Percentiles rank a stretch among this genome's conserved stretches.
Conservation (phyloP, 2,113 vertebrate genomes). For the Microtus ochrogaster region DNA sequence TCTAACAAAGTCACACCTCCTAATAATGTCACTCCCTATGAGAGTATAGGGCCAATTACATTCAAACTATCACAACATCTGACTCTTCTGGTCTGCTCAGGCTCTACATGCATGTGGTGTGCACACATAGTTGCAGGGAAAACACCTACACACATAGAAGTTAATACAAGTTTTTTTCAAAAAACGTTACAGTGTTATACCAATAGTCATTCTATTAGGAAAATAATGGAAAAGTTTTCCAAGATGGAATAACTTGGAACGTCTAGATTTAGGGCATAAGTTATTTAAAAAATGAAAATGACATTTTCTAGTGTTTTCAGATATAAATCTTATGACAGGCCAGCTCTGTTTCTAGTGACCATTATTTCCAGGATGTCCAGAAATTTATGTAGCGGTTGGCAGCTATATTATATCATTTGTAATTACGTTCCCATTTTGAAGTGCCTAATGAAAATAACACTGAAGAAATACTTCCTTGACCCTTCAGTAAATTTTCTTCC, state of each 20-base stretch:
- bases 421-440: conserved; percentile 10
- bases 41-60: neutral
- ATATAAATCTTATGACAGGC: neutral
- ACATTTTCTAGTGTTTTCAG: neutral
- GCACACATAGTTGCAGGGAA: neutral
- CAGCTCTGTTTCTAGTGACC: conserved; percentile 36
- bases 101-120: neutral
- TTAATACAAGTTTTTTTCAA: neutral
- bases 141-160: neutral
- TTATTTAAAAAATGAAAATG: conserved; percentile 51
- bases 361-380: neutral
- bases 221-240: conserved; percentile 7
- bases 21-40: neutral
- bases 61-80: neutral
- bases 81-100: neutral
- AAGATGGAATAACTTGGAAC: conserved; percentile 2
- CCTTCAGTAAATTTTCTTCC: conserved; percentile 30
- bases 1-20: neutral
- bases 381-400: neutral
- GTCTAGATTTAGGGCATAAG: conserved; percentile 4
- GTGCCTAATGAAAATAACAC: neutral
- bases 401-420: neutral
- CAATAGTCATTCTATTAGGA: conserved; percentile 39
- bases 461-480: neutral
- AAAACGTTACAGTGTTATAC: neutral